Evolutionary conservation across 1,140 invertebrate genomes (phyloP), one percentile per base, ranked within the genome.

Genomic region (Bombus vancouverensis): DNA sequence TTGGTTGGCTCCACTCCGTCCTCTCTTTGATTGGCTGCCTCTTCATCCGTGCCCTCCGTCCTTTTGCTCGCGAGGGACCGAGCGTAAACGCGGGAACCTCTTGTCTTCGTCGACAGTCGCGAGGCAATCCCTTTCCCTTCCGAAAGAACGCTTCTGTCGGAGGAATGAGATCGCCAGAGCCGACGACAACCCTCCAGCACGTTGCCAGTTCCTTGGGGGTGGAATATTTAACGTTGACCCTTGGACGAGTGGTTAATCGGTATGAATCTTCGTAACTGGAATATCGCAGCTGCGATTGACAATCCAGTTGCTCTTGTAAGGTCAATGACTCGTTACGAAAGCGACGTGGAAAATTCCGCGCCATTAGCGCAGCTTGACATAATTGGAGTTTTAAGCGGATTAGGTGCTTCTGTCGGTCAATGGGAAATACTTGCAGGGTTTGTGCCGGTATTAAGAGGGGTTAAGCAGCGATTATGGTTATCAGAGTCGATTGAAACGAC

Each of bases 1-100:
- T 93, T 89, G 93, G 92, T 94, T 94, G 92, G 93, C 83, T 92
- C 85, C 87, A 88, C 92, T 81, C 81, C 84, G 81, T 90, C 77
- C 89, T 86, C 80, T 66, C 85, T 90, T 93, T 87, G 89, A 89
- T 90, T 90, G 89, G 89, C 88, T 89, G 88, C 75, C 77, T 78
- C 34, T 86, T 84, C 86, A 73, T 81, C 88, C 81, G 82, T 86
- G 86, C 88, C 88, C 90, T 86, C 81, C 88, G 85, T 87, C 90
- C 88, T 74, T 71, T 80, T 68, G 81, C 81, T 68, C 78, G 70
- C 83, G 34, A 74, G 59, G 57, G 70, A 74, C 74, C 42, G 22
- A 57, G 74, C 74, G 81, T 83, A 83, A 83, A 10, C 65, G 81
- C 62, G 74, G 81, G 9, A 13, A 74, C 65, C 62, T 3, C 65